Evolutionary conservation across 2,888 invertebrate species (phyloP).

Genomic region (Colostygia pectinataria): DNA sequence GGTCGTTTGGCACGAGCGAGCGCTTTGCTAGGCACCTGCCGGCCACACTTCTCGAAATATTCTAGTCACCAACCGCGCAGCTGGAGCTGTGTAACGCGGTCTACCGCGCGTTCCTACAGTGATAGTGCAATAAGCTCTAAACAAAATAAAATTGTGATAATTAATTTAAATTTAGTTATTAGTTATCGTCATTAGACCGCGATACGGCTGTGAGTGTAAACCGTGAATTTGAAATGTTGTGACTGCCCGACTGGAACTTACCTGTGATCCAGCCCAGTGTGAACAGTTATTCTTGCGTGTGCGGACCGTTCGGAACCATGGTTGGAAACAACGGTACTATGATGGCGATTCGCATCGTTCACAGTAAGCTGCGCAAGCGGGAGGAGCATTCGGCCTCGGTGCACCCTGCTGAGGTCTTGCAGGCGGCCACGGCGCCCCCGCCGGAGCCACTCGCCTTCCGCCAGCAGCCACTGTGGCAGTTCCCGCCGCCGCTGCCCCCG

Average conservation of each 20-base stretch:
- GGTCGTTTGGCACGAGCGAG: conserved; percentile 84
- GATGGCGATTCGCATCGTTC: conserved; percentile 95
- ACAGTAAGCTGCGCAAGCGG: conserved; percentile 94
- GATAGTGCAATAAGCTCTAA: conserved; percentile 81
- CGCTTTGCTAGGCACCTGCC: conserved; percentile 85
- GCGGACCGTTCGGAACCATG: conserved; percentile 84
- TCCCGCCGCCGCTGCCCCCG: conserved; percentile 90
- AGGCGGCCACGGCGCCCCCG: conserved; percentile 76
- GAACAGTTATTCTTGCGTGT: conserved; percentile 74
- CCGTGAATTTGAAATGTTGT: conserved; percentile 78
- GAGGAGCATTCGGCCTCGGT: conserved; percentile 89
- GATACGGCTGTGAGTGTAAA: conserved; percentile 80
- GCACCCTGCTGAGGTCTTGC: conserved; percentile 86
- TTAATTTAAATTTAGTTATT: conserved; percentile 79
- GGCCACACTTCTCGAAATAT: conserved; percentile 77
- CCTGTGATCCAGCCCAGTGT: conserved; percentile 78
- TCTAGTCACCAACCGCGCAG: conserved; percentile 82
- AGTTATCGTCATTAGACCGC: conserved; percentile 71
- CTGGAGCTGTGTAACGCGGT: conserved; percentile 78
- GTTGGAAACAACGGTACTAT: conserved; percentile 93
- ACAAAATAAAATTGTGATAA: conserved; percentile 80
- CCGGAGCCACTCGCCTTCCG: conserved; percentile 84
- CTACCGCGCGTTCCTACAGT: conserved; percentile 81
- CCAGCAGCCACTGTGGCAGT: conserved; percentile 91
- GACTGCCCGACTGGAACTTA: conserved; percentile 81